Base-by-base conservation (phyloP, 2,113 vertebrate species). In the Salvator merianae region DNA sequence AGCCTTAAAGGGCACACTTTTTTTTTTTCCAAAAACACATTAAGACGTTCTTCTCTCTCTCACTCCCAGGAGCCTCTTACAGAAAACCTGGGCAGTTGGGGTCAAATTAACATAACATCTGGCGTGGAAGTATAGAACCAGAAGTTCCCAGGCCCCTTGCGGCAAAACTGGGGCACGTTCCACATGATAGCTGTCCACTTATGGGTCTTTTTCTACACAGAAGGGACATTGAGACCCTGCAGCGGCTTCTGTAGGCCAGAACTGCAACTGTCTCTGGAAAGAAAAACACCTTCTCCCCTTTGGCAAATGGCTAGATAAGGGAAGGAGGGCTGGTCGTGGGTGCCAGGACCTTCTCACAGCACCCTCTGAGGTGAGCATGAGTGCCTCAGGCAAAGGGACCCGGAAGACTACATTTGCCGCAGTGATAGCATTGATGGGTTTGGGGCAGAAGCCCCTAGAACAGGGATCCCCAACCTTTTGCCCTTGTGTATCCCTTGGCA, bases 41-140 rank as follows among this genome's bases (percentile, higher is more conserved):
- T 36, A 38, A 77, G 79, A 2, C 43, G n/a, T 70, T 53, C 47
- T 7, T 47, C 26, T 10, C 12, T 8, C 26, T 38, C 30, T 47
- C 36, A 34, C 43, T 38, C 85, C 53, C 26, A 77, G 70, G 66
- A 50, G 26, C 24, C 26, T 70, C 63, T 69, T 26, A 40, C 43
- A 77, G 53, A 77, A 70, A 70, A 82, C 73, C n/a, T 70, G 65
- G 66, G 85, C 28, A 79, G 79, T 73, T 43, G 55, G 28, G 75
- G 55, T 83, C 68, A 38, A 55, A 87, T 79, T 68, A 79, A n/a
- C 66, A 36, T 43, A 55, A 65, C 75, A 59, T 79, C 86, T 83
- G 81, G 86, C 43, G 7, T 20, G 32, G 66, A 68, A 77, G 73
- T n/a, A 4, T 22, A 22, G 53, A 86, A 47, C 75, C 86, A 83